phyloP scores from a whole-genome alignment of 2,888 invertebrate species.

The Heliconius sara region DNA sequence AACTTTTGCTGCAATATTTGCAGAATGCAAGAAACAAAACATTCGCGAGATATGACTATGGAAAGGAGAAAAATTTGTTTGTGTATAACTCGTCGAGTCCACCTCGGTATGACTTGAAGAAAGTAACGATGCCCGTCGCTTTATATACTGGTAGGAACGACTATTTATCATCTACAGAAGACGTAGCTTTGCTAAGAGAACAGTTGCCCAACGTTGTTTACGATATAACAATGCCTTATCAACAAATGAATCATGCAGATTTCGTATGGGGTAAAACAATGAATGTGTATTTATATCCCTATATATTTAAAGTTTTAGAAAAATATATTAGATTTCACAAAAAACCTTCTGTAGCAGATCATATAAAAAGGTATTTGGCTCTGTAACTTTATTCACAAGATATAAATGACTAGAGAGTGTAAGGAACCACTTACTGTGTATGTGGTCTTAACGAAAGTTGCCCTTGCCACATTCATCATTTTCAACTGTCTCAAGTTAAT shows the following conservation, averaged over 20 bases:
- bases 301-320: slow-evolving; percentile 51
- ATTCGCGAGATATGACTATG: slow-evolving; percentile 58
- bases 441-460: no score
- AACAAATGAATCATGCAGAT: slow-evolving; percentile 53
- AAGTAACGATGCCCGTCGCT: slow-evolving; percentile 51
- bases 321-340: slow-evolving; percentile 13
- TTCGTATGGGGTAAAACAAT: slow-evolving; percentile 52
- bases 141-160: slow-evolving; percentile 53
- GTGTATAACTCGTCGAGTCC: slow-evolving; percentile 50
- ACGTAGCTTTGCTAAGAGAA: slow-evolving; percentile 47
- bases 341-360: neutral
- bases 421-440: no score
- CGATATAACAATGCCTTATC: slow-evolving; percentile 45
- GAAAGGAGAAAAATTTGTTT: slow-evolving; percentile 47
- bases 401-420: neutral
- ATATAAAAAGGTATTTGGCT: neutral
- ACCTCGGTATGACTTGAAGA: slow-evolving; percentile 54
- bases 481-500: no score
- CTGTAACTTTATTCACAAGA: neutral
- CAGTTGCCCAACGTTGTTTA: slow-evolving; percentile 54
- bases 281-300: slow-evolving; percentile 49
- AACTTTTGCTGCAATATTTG: slow-evolving; percentile 55
- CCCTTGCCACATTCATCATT: no score
- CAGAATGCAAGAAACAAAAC: slow-evolving; percentile 52
- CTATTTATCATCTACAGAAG: slow-evolving; percentile 47